Base-by-base conservation (phyloP, 2,888 invertebrate genomes). In the Napeogenes inachia region DNA sequence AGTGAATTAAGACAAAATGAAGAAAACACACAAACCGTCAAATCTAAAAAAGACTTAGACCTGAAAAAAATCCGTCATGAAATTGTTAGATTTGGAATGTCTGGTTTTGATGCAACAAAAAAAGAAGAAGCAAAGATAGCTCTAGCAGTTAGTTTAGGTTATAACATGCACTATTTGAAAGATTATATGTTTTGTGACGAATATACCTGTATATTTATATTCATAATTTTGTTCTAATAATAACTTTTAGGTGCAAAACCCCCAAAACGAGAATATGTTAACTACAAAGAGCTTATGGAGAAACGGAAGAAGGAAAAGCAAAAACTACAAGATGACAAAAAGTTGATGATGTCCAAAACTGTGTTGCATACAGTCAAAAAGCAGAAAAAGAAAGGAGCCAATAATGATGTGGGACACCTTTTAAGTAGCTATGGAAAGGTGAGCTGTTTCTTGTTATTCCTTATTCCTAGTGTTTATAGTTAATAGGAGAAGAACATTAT, bases 11-110 rank as follows among this genome's bases (percentile, higher is more conserved):
- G n/a, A 46, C 54, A 45, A 45, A 45, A 30, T 45, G 50, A 46
- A 3, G 59, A 66, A 55, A 67, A 63, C 45, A 70, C 70, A 63
- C 64, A 61, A 55, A 70, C 73, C 60, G 59, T 60, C 50, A 66
- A 69, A 63, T 65, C 72, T 6, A 81, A 71, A 72, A 83, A 79
- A 76, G 93, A 94, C 73, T 87, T 95, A 66, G 94, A 95, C 71
- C 92, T 97, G 73, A 95, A 95, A 72, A 93, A 91, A 74, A 94
- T 95, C 1, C 92, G 95, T 59, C 94, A 94, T 81, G 97, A 98
- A 78, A 92, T 98, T 4, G 92, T 96, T 6, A 96, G 95, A 76
- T 96, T 97, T 81, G 97, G 96, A 45, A 94, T 96, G 86, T 93
- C 93, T 35, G 96, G 96, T 59, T 93, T 96, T 61, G 92, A 93